Conservation (phyloP, 2,797 vertebrate genomes). For the Sciurus vulgaris region DNA sequence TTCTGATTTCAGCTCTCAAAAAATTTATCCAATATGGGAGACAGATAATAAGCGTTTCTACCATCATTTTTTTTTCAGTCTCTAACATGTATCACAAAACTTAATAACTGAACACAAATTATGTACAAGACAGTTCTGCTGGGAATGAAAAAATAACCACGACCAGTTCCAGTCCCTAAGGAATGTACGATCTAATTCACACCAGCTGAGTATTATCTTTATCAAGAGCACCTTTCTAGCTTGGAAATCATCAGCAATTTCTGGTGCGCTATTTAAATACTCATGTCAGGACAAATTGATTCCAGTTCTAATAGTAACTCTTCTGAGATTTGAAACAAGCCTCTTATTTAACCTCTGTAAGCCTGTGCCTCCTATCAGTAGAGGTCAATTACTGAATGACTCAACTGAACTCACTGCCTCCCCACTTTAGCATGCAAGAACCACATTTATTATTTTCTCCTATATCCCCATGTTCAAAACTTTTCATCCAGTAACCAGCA, state of each 20-base stretch:
- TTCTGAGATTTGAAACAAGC: constrained; percentile 16
- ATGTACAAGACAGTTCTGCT: background rate
- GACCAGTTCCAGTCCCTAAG: background rate
- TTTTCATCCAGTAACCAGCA: background rate
- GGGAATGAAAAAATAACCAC: constrained; percentile 5
- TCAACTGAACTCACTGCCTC: background rate
- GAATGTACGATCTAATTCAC: background rate
- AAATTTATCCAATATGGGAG: background rate
- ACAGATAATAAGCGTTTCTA: background rate
- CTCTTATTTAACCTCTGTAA: constrained; percentile 17
- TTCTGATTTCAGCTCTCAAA: background rate
- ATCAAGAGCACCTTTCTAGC: background rate
- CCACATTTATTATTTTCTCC: background rate
- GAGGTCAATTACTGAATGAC: background rate
- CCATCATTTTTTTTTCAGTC: background rate
- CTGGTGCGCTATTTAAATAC: background rate
- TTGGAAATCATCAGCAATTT: background rate
- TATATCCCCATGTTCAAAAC: background rate
- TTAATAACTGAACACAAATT: background rate
- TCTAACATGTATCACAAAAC: background rate
- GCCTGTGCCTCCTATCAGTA: background rate
- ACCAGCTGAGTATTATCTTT: background rate
- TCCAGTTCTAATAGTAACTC: constrained; percentile 30
- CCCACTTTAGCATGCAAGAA: background rate
- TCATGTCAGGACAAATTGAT: constrained; percentile 13